phyloP scores from a whole-genome alignment of 1,140 invertebrate species.

The Zaprionus africanus region DNA sequence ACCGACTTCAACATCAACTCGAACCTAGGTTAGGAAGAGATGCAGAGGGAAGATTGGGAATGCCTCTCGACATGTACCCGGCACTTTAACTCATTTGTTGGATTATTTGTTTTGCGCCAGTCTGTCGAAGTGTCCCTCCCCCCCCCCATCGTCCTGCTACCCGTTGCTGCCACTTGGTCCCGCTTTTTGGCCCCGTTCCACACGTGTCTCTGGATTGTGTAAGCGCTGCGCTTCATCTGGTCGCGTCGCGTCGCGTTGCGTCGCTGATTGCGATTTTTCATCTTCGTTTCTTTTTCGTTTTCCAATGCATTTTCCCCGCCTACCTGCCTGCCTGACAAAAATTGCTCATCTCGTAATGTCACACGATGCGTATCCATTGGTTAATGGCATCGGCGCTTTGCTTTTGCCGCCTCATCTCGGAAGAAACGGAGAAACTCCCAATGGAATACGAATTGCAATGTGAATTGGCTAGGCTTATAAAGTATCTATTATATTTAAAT shows the following conservation, averaged over 20 bases:
- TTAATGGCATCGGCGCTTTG: constrained; percentile 1
- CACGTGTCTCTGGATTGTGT: constrained; percentile 7
- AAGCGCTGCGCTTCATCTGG: background rate
- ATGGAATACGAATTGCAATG: background rate
- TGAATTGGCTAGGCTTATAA: background rate
- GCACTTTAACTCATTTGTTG: constrained; percentile 7
- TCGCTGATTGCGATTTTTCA: constrained; percentile 6
- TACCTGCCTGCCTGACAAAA: constrained; percentile 5
- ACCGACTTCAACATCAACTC: constrained; percentile 4
- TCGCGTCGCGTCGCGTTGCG: background rate
- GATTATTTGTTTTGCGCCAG: constrained; percentile 2
- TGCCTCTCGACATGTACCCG: constrained; percentile 19
- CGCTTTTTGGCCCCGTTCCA: background rate
- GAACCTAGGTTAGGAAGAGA: background rate
- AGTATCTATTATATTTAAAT: background rate
- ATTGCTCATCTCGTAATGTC: constrained; percentile 18
- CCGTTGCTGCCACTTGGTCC: background rate
- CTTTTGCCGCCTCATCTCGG: constrained; percentile 5
- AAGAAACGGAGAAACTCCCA: background rate
- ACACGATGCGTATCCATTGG: constrained; percentile 21
- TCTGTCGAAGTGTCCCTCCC: background rate
- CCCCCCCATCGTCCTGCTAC: background rate
- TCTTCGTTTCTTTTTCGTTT: constrained; percentile 3
- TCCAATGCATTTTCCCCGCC: constrained; percentile 13
- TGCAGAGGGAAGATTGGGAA: background rate